phyloP scores from a whole-genome alignment of 2,888 invertebrate species.

The Catotricha subobsoleta region DNA sequence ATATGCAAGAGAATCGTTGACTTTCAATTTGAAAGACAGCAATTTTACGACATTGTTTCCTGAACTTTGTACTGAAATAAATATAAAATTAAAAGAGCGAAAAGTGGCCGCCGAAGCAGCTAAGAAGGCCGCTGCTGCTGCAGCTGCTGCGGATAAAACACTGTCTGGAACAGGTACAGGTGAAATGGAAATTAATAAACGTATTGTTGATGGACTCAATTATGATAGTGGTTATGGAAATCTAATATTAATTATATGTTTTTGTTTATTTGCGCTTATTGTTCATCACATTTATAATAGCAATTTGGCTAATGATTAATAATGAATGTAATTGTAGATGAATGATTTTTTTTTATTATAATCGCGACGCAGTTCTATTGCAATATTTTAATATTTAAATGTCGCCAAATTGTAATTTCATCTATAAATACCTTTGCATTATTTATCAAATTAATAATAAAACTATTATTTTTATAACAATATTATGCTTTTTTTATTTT shows the following conservation, averaged over 20 bases:
- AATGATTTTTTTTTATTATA: too few species aligned
- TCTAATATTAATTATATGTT: conserved; percentile 1
- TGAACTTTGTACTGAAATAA: conserved; percentile 66
- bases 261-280: background rate
- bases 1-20: conserved; percentile 66
- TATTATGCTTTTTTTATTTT: too few species aligned
- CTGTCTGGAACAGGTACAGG: too few species aligned
- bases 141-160: background rate
- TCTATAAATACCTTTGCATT: too few species aligned
- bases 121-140: background rate
- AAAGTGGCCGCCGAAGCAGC: background rate
- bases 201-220: background rate
- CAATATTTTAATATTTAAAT: too few species aligned
- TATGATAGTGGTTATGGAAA: background rate
- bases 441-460: too few species aligned
- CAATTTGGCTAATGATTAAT: background rate
- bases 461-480: too few species aligned
- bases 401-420: too few species aligned
- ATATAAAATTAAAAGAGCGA: conserved; percentile 26
- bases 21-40: conserved; percentile 79
- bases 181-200: background rate
- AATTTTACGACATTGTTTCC: conserved; percentile 91
- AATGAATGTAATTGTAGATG: too few species aligned
- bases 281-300: conserved; percentile 2
- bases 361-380: too few species aligned